Evolutionary conservation across 1,140 invertebrate genomes (phyloP).

Genomic region (Diuraphis noxia): DNA sequence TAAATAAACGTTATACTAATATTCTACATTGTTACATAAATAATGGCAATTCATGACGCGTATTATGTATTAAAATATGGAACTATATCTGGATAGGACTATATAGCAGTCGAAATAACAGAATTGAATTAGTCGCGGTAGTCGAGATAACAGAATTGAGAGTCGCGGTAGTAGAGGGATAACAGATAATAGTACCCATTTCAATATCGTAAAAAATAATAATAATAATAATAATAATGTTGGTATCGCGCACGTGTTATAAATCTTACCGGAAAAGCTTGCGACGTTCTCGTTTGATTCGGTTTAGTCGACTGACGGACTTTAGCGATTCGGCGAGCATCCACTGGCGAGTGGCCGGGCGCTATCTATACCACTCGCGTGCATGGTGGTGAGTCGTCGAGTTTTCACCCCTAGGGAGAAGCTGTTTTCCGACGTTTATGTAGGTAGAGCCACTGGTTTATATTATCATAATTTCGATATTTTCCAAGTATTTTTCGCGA

Average conservation of each 20-base stretch:
- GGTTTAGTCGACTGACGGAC: background rate
- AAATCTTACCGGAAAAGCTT: background rate
- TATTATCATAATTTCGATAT: too few relatives aligned
- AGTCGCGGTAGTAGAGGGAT: too few relatives aligned
- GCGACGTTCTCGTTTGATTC: background rate
- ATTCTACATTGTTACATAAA: too few relatives aligned
- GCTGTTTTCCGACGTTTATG: background rate
- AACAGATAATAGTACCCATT: too few relatives aligned
- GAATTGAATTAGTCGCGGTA: too few relatives aligned
- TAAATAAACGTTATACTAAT: too few relatives aligned
- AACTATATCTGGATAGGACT: too few relatives aligned
- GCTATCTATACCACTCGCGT: constrained; percentile 14
- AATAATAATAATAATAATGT: background rate
- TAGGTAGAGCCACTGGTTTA: constrained; percentile 7
- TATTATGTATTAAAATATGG: too few relatives aligned
- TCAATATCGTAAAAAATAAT: background rate
- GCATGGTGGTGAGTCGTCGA: background rate
- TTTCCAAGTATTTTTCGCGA: too few relatives aligned
- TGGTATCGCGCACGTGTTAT: constrained; percentile 19
- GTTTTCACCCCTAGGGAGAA: background rate
- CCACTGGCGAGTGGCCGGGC: background rate
- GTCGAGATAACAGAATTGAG: too few relatives aligned
- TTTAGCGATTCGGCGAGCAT: background rate
- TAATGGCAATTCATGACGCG: too few relatives aligned
- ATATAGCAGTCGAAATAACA: too few relatives aligned